Percentiles rank a stretch among this genome's conserved stretches.
phyloP scores from a whole-genome alignment of 2,888 invertebrate genomes.

The Andricus quercusramuli region DNA sequence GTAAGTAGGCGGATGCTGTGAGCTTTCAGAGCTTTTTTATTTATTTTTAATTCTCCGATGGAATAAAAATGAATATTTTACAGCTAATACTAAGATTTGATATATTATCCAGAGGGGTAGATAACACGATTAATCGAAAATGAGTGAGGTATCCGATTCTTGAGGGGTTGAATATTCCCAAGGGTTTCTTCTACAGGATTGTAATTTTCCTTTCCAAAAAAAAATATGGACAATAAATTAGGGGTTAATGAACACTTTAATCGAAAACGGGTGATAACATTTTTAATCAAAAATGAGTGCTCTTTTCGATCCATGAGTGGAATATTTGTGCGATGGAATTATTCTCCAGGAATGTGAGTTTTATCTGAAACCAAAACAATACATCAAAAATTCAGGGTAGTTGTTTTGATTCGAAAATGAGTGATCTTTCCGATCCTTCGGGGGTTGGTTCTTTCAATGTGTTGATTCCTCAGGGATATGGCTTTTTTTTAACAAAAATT shows the following conservation, averaged over 20 bases:
- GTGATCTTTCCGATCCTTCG: background rate
- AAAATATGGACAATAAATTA: too few species aligned
- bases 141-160: too few species aligned
- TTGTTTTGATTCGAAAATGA: background rate
- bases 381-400: background rate
- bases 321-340: too few species aligned
- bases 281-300: too few species aligned
- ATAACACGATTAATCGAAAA: too few species aligned
- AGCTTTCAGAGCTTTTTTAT: background rate
- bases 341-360: background rate
- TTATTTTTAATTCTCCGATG: background rate
- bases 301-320: too few species aligned
- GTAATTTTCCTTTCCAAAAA: too few species aligned
- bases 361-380: background rate
- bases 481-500: background rate
- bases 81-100: background rate
- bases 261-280: too few species aligned
- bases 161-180: too few species aligned
- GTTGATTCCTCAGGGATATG: background rate
- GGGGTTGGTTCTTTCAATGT: background rate
- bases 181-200: too few species aligned
- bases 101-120: too few species aligned
- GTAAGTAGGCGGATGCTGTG: background rate
- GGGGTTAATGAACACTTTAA: too few species aligned
- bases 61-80: background rate